Percentiles rank a stretch among this genome's conserved stretches.
Evolutionary conservation across 2,888 invertebrate species (phyloP).

Genomic region (Temnothorax ravouxi): DNA sequence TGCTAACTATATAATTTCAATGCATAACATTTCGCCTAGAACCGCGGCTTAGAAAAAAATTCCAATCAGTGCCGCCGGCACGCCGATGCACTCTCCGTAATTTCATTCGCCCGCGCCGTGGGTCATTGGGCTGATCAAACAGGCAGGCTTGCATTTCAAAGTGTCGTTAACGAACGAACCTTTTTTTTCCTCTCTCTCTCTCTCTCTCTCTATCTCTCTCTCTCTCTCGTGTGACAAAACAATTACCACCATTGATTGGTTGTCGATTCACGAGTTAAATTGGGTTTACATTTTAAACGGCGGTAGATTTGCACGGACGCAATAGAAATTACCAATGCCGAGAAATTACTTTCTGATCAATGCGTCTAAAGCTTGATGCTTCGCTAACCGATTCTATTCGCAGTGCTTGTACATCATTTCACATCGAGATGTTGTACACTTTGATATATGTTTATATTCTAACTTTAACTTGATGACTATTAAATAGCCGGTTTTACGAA

Average conservation of each 20-base stretch:
- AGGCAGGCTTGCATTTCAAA: slow-evolving; percentile 59
- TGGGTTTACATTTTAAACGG: slow-evolving; percentile 74
- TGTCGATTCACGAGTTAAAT: slow-evolving; percentile 66
- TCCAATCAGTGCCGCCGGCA: slow-evolving; percentile 44
- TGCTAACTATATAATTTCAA: slow-evolving; percentile 40
- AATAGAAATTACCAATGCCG: slow-evolving; percentile 62
- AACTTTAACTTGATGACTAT: background rate
- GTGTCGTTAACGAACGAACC: slow-evolving; percentile 56
- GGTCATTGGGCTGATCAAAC: slow-evolving; percentile 66
- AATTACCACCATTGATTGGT: slow-evolving; percentile 69
- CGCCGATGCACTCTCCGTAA: slow-evolving; percentile 47
- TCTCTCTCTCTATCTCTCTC: background rate
- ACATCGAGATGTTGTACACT: background rate
- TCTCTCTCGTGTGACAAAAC: slow-evolving; percentile 54
- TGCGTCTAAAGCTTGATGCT: slow-evolving; percentile 45
- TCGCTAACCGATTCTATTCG: slow-evolving; percentile 16
- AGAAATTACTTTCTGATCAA: slow-evolving; percentile 36
- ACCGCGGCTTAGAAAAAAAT: slow-evolving; percentile 5
- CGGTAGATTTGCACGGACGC: slow-evolving; percentile 26
- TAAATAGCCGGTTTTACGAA: background rate
- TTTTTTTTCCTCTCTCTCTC: slow-evolving; percentile 15
- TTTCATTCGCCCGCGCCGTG: slow-evolving; percentile 48
- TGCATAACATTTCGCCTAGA: slow-evolving; percentile 19
- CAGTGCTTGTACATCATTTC: background rate
- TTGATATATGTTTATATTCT: background rate